Evolutionary conservation across 2,888 invertebrate species (phyloP).

Genomic region (Andrena trimmerana): DNA sequence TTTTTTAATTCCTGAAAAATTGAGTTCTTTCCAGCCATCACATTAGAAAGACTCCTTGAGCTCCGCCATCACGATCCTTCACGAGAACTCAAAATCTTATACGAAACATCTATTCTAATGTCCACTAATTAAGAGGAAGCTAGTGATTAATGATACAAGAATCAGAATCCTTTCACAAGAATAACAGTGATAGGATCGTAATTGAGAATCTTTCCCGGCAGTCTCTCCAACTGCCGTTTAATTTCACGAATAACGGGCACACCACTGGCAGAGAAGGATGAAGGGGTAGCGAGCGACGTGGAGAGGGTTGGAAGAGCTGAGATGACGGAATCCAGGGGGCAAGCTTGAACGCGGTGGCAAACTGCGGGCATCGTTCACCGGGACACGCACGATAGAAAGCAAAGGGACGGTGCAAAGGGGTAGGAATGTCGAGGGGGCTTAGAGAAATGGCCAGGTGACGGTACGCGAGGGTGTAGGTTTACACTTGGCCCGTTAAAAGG

Average conservation of each 20-base stretch:
- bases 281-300: background rate
- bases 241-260: conserved; percentile 52
- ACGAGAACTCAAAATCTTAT: too few species aligned
- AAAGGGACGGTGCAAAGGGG: conserved; percentile 20
- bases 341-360: conserved; percentile 63
- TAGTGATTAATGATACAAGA: too few species aligned
- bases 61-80: too few species aligned
- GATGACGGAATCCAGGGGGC: conserved; percentile 48
- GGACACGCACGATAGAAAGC: conserved; percentile 46
- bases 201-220: background rate
- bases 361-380: conserved; percentile 62
- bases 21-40: too few species aligned
- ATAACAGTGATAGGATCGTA: background rate
- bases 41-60: too few species aligned
- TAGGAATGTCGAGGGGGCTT: conserved; percentile 16
- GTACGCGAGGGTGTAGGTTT: conserved; percentile 50
- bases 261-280: background rate
- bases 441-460: conserved; percentile 14
- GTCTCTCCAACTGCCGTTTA: conserved; percentile 2
- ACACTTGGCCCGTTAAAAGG: conserved; percentile 66
- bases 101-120: too few species aligned
- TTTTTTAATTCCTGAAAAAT: too few species aligned
- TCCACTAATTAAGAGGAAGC: too few species aligned
- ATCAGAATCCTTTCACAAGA: background rate
- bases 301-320: background rate